Base-by-base conservation (phyloP, 2,113 vertebrate genomes). In the Pseudopodoces humilis region DNA sequence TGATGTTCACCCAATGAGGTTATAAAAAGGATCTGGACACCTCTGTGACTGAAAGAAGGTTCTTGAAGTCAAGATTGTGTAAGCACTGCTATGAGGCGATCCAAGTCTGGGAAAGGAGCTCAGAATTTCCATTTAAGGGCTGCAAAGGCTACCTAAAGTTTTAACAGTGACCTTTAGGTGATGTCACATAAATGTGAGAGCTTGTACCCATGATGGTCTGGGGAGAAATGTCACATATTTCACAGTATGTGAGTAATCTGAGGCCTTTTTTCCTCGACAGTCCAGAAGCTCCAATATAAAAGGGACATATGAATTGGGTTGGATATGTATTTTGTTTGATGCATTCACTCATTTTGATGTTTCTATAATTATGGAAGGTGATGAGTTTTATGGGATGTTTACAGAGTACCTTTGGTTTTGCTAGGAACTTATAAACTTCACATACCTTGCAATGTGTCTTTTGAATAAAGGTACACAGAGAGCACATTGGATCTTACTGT, bases 21-120 rank as follows among this genome's bases (percentile, higher is more conserved):
- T 78, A 52, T 80, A 59, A 72, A 86, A 91, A 74, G 35, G 39
- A 90, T 10, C 8, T 60, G 35, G 25, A 81, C 25, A 2, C 1
- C 7, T 0, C 18, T 43, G 4, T 27, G 7, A 7, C 5, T 11
- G 18, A 43, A 74, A 37, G 0, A 10, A 19, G 5, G 11, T 8
- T 71, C 65, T 28, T 41, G 24, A 71, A 43, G 5, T n/a, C 15
- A 44, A 5, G 16, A 3, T 11, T n/a, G 1, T 64, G 7, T 30
- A 46, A 59, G 8, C 0, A 14, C 1, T 19, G 9, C 6, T 86
- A 2, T n/a, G 55, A 44, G 10, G 4, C 13, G 15, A n/a, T 15
- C 7, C 1, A 37, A n/a, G 9, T 20, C 44, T 78, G 27, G 13
- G 13, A 10, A 71, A 67, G 58, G 56, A 62, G 31, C 3, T 37